phyloP scores from a whole-genome alignment of 23 tunicate species.

The Botrylloides violaceus region DNA sequence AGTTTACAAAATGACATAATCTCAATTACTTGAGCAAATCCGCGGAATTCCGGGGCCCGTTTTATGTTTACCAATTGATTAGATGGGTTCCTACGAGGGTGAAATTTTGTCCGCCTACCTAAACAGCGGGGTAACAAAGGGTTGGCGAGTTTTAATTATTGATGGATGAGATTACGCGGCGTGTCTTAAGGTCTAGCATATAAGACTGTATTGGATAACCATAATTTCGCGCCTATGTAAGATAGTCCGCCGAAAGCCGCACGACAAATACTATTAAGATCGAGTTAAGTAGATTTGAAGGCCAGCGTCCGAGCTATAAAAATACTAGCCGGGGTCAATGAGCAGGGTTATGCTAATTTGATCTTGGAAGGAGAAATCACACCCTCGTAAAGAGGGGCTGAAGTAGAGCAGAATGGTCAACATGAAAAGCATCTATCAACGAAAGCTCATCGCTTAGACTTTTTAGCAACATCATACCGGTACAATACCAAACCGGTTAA shows the following conservation, averaged over 20 bases:
- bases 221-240: background rate
- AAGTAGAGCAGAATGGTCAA: too few relatives aligned
- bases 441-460: too few relatives aligned
- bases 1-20: slow-evolving; percentile 1
- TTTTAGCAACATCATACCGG: too few relatives aligned
- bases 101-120: background rate
- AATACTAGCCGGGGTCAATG: too few relatives aligned
- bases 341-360: too few relatives aligned
- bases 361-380: too few relatives aligned
- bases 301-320: too few relatives aligned
- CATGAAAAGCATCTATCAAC: too few relatives aligned
- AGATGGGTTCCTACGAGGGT: background rate
- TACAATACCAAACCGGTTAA: too few relatives aligned
- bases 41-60: slow-evolving; percentile 1
- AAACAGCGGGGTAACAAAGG: background rate
- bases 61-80: background rate
- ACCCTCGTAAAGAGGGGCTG: too few relatives aligned
- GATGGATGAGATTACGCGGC: background rate
- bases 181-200: background rate
- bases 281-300: too few relatives aligned
- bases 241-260: background rate
- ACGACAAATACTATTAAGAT: background rate
- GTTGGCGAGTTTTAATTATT: background rate
- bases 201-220: background rate
- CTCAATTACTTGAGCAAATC: background rate